These are phyloP conservation scores for Steinernema feltiae DNA, from an alignment of 1,140 invertebrate genomes.

Conservation along the genomic window DNA sequence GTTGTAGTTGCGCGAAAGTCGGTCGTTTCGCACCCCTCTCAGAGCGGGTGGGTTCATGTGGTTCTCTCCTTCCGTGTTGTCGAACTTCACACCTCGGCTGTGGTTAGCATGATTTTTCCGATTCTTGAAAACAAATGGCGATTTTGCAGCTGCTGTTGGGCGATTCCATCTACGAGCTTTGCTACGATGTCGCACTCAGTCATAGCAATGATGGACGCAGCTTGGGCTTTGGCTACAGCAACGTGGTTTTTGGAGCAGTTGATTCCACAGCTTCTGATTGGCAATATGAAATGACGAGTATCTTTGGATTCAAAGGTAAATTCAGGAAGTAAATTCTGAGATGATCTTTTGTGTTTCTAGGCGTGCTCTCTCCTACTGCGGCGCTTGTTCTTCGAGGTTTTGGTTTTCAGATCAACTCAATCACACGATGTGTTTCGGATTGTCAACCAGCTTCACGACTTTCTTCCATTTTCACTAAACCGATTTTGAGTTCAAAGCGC, in stretches of 20 bases:
- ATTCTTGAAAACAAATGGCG: conserved; percentile 3
- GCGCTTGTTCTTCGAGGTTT: conserved; percentile 2
- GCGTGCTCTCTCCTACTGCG: not conserved
- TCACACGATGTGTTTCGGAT: not conserved
- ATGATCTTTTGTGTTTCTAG: not conserved
- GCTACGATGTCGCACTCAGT: not conserved
- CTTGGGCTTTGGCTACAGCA: not conserved
- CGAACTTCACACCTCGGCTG: not conserved
- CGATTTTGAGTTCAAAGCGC: conserved; percentile 2
- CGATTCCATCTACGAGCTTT: not conserved
- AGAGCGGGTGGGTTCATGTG: not conserved
- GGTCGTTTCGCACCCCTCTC: not conserved
- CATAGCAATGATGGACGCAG: conserved; percentile 10
- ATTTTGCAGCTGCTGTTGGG: not conserved
- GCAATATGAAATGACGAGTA: conserved; percentile 20
- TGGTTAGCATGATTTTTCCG: not conserved
- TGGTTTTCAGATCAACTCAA: conserved; percentile 11
- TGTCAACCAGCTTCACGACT: not conserved
- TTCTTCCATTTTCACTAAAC: not conserved
- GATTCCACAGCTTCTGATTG: conserved; percentile 10
- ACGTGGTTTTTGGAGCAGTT: conserved; percentile 22
- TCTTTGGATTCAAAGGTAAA: conserved; percentile 28
- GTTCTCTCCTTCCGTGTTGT: not conserved
- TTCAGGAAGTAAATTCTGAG: not conserved
- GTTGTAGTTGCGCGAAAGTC: not conserved